phyloP scores from a whole-genome alignment of 2,888 invertebrate genomes.

The Crioceris asparagi region DNA sequence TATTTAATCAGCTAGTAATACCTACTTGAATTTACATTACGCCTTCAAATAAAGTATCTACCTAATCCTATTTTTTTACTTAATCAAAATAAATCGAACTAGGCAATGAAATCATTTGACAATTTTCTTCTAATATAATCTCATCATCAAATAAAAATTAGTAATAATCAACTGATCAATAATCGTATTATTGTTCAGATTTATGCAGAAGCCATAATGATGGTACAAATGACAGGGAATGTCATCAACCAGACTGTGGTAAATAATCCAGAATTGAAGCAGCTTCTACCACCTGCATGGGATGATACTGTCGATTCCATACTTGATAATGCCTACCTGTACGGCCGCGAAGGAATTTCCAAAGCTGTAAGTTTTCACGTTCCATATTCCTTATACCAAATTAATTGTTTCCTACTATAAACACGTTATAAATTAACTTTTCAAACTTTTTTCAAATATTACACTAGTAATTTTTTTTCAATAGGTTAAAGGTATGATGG shows the following conservation, averaged over 20 bases:
- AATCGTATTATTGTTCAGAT: slow-evolving; percentile 46
- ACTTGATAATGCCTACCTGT: slow-evolving; percentile 85
- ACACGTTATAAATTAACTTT: slow-evolving; percentile 2
- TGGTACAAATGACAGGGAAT: slow-evolving; percentile 80
- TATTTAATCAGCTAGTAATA: too few relatives aligned
- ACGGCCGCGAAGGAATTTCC: slow-evolving; percentile 84
- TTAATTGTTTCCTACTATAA: too few relatives aligned
- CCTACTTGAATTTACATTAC: too few relatives aligned
- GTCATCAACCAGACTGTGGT: slow-evolving; percentile 81
- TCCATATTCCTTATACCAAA: neutral
- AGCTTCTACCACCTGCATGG: slow-evolving; percentile 75
- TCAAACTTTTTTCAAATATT: neutral
- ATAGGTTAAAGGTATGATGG: slow-evolving; percentile 67
- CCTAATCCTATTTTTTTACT: too few relatives aligned
- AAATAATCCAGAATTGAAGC: slow-evolving; percentile 75
- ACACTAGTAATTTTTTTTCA: too few relatives aligned
- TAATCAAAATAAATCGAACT: too few relatives aligned
- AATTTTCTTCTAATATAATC: too few relatives aligned
- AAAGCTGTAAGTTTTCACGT: slow-evolving; percentile 50
- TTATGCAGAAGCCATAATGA: slow-evolving; percentile 87
- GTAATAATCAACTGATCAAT: too few relatives aligned
- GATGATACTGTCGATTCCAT: slow-evolving; percentile 81
- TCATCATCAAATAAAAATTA: too few relatives aligned
- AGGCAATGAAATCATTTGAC: too few relatives aligned
- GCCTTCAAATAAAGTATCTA: too few relatives aligned